Evolutionary conservation across 1,140 invertebrate genomes (phyloP).

Genomic region (Drosophila truncata): DNA sequence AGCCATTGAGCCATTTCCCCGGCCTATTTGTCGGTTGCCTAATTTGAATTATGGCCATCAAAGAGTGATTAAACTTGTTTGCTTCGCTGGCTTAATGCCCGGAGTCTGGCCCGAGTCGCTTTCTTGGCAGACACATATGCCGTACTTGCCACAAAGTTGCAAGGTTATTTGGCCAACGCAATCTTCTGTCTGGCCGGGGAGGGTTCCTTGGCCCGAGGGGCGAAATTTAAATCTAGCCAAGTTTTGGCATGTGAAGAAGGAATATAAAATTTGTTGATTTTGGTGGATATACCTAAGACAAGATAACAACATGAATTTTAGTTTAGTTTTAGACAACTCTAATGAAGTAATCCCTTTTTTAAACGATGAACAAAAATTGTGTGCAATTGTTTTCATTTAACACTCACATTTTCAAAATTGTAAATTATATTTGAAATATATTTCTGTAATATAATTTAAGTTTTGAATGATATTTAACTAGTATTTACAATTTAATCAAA

Average conservation of each 20-base stretch:
- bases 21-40: conserved; percentile 74
- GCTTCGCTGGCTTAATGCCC: conserved; percentile 56
- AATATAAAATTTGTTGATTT: neutral
- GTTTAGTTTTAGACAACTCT: too few species aligned
- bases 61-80: conserved; percentile 76
- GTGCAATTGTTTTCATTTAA: too few species aligned
- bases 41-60: conserved; percentile 82
- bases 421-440: too few species aligned
- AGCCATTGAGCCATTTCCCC: conserved; percentile 21
- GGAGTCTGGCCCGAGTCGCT: conserved; percentile 32
- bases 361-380: too few species aligned
- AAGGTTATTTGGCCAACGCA: conserved; percentile 36
- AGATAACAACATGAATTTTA: too few species aligned
- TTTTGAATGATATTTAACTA: too few species aligned
- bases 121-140: conserved; percentile 62
- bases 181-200: conserved; percentile 13
- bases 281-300: too few species aligned
- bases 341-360: too few species aligned
- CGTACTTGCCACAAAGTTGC: conserved; percentile 16
- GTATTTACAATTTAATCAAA: neutral
- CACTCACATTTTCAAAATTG: too few species aligned
- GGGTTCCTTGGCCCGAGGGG: neutral
- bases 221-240: conserved; percentile 9
- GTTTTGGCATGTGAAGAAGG: neutral
- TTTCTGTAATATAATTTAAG: neutral